These are phyloP conservation scores for Phrynocephalus versicolor DNA, from an alignment of 2,113 vertebrate genomes.

Conservation along the genomic window DNA sequence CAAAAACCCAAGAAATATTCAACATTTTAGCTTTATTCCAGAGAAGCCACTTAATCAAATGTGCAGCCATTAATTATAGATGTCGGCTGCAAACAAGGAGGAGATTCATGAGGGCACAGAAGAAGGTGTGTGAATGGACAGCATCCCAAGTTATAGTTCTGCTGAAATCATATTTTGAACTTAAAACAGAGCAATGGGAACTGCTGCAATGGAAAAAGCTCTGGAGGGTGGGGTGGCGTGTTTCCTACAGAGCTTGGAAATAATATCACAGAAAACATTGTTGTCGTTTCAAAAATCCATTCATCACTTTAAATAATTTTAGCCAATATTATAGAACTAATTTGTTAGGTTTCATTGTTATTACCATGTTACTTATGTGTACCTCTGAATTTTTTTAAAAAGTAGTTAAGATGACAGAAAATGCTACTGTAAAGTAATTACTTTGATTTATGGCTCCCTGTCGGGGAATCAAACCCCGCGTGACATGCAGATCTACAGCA, in stretches of 20 bases:
- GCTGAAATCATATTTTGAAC: not conserved
- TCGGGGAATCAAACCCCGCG: not conserved
- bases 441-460: not conserved
- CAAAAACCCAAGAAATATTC: slow-evolving; percentile 19
- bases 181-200: not conserved
- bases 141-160: not conserved
- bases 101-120: not conserved
- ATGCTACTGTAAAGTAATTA: too few species aligned
- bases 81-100: not conserved
- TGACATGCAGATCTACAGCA: too few species aligned
- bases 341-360: not conserved
- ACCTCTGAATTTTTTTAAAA: not conserved
- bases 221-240: too few species aligned
- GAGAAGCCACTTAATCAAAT: not conserved
- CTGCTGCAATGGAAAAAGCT: too few species aligned
- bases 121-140: not conserved
- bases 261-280: not conserved
- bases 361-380: not conserved
- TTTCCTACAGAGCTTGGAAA: not conserved
- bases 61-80: not conserved
- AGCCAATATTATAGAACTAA: not conserved
- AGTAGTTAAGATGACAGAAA: not conserved
- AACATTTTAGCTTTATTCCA: slow-evolving; percentile 9
- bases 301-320: not conserved
- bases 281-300: not conserved